Percentiles rank a stretch among this genome's conserved stretches.
These are phyloP conservation scores for Globicephala melas DNA, from an alignment of 2,113 vertebrate species.

Conservation along the genomic window DNA sequence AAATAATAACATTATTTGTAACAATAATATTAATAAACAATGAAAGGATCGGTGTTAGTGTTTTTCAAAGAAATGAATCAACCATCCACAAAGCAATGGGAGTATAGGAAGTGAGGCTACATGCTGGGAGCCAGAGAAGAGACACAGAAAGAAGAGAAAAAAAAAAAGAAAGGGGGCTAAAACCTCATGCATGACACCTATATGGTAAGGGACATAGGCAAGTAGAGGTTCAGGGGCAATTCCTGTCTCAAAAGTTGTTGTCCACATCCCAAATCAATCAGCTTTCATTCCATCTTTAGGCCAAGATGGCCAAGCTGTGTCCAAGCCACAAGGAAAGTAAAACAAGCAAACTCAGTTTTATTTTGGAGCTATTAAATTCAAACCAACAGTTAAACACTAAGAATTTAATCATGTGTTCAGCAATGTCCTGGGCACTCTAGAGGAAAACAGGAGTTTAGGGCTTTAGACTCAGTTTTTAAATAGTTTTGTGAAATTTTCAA, in stretches of 20 bases:
- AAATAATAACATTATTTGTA: conserved; percentile 55
- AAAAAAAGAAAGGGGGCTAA: not conserved
- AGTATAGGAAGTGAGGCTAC: conserved; percentile 1
- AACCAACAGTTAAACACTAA: not conserved
- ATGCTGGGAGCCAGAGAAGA: not conserved
- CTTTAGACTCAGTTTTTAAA: not conserved
- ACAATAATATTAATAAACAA: conserved; percentile 67
- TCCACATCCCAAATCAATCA: not conserved
- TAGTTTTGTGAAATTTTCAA: not conserved
- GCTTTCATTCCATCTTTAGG: not conserved
- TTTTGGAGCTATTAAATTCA: not conserved
- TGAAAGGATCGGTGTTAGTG: conserved; percentile 62
- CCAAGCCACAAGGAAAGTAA: not conserved
- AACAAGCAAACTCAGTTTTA: not conserved
- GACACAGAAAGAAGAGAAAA: not conserved
- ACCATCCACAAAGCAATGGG: conserved; percentile 52
- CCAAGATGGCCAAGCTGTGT: not conserved
- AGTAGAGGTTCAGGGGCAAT: not conserved
- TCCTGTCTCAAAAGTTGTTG: not conserved
- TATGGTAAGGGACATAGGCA: not conserved
- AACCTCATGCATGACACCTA: not conserved
- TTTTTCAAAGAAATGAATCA: conserved; percentile 76
- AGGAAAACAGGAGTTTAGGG: accelerated
- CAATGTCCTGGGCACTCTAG: not conserved
- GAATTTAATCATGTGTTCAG: not conserved